Conservation (phyloP, 2,113 vertebrate species). For the Dromiciops gliroides region DNA sequence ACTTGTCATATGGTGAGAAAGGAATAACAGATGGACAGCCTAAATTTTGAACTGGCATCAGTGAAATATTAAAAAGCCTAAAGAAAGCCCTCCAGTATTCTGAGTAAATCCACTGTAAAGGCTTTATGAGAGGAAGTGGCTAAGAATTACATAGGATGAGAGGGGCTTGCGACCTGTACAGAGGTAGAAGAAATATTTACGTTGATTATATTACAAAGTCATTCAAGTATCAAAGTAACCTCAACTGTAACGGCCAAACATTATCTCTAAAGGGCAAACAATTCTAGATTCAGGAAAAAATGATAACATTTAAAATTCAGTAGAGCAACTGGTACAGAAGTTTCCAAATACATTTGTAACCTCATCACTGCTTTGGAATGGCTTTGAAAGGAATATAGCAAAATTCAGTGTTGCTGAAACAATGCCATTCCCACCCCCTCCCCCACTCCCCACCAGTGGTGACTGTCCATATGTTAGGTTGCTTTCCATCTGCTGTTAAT, state of each 20-base stretch:
- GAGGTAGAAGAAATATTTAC: background rate
- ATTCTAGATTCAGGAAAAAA: background rate
- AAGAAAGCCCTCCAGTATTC: background rate
- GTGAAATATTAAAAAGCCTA: background rate
- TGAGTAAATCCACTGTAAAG: background rate
- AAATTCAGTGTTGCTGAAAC: slow-evolving; percentile 14
- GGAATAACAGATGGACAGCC: background rate
- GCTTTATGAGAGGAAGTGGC: background rate
- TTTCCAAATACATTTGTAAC: slow-evolving; percentile 35
- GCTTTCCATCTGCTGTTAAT: slow-evolving; percentile 10
- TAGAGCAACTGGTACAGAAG: background rate
- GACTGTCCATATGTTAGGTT: slow-evolving; percentile 6
- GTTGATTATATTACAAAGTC: background rate
- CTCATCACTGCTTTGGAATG: background rate
- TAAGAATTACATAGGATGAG: background rate
- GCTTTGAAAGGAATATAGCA: background rate
- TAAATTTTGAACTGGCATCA: background rate
- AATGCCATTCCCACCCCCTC: background rate
- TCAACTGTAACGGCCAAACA: background rate
- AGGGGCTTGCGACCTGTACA: background rate
- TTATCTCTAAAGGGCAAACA: background rate
- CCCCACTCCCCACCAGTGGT: background rate
- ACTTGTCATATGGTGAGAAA: background rate
- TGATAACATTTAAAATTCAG: background rate
- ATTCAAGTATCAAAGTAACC: background rate